Base-by-base conservation (phyloP, 2,888 invertebrate genomes). In the Cataglyphis cursor region DNA sequence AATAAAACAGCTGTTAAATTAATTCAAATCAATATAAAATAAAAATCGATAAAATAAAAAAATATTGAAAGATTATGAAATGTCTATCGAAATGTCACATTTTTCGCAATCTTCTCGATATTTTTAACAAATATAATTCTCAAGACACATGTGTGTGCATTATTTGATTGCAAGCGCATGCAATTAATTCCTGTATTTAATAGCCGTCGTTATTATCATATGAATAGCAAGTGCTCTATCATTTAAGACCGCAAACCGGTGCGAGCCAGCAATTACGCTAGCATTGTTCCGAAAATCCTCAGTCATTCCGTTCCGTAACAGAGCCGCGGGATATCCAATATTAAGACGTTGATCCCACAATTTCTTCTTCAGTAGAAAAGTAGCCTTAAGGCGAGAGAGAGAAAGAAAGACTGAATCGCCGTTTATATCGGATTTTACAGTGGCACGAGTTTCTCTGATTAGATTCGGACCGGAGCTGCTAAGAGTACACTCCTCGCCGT, bases 341-440 rank as follows among this genome's bases (percentile, higher is more conserved):
- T 80, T 80, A 80, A 80, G 70, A 80, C 59, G 44, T 70, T 80
- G 78, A 80, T 80, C 78, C 78, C 12, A 44, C 78, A 80, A 80
- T 80, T 80, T 80, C 70, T 80, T 80, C 70, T 35, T 44, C 24
- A 18, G 21, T 8, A 9, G 44, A 24, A 57, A 64, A 74, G 65
- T 18, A 35, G n/a, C 44, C 44, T 80, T 59, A 59, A 44, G 70
- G 24, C 59, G 66, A 1, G 44, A 15, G 41, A 44, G 5, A 44
- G 1, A 44, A 5, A 18, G 44, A 44, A 5, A 44, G 48, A 51
- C 2, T 8, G 51, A 21, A 57, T n/a, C 41, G 54, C 3, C 28
- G 41, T 31, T 74, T 68, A 59, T 70, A 80, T 35, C 59, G 44
- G 35, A 44, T 80, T 76, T 82, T 76, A 61, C 28, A 31, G 8